Evolutionary conservation across 2,113 vertebrate genomes (phyloP).

Genomic region (Butorides virescens): DNA sequence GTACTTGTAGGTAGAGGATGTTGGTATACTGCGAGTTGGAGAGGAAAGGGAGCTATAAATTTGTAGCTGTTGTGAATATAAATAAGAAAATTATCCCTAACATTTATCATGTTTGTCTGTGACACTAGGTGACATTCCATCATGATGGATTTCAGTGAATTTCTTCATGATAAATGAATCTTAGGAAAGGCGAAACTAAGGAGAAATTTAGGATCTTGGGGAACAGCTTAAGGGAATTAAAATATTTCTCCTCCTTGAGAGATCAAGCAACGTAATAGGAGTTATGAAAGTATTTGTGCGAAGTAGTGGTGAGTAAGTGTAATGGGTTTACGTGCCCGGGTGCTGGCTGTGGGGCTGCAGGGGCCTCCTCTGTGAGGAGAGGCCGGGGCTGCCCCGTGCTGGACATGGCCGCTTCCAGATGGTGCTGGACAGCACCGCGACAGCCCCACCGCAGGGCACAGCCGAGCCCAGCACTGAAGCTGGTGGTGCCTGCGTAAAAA

Average conservation of each 20-base stretch:
- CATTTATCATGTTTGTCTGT: neutral
- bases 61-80: neutral
- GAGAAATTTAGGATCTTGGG: neutral
- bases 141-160: neutral
- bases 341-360: neutral
- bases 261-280: no score
- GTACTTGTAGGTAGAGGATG: neutral
- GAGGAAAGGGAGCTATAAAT: neutral
- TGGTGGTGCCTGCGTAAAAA: neutral
- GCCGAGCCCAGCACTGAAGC: accelerated
- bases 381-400: accelerated
- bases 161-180: neutral
- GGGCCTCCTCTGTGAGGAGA: neutral
- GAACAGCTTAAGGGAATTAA: neutral
- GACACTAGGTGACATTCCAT: neutral
- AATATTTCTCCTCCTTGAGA: neutral
- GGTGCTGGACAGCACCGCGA: accelerated
- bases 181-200: neutral
- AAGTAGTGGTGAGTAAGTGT: neutral
- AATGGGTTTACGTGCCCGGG: accelerated
- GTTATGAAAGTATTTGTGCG: neutral
- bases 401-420: accelerated
- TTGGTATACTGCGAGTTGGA: neutral
- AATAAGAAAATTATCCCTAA: neutral
- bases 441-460: no score